Conservation (phyloP, 2,113 vertebrate species). For the Ascaphus truei region DNA sequence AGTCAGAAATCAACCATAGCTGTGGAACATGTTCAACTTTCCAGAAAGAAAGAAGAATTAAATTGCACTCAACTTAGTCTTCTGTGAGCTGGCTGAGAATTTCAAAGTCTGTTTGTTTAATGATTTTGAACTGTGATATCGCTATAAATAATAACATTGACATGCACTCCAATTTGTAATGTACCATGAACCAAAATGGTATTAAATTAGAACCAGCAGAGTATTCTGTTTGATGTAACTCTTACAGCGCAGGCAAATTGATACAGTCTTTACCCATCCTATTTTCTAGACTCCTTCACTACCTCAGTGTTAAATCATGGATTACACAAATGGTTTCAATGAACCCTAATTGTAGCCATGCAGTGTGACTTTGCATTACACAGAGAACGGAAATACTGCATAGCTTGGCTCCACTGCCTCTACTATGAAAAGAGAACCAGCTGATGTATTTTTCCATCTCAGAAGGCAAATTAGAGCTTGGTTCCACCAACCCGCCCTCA, state of each 20-base stretch:
- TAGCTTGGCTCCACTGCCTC: background rate
- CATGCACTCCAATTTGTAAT: conserved; percentile 44
- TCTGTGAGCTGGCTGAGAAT: conserved; percentile 46
- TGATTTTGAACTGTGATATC: conserved; percentile 62
- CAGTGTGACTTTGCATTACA: background rate
- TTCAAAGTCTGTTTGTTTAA: conserved; percentile 61
- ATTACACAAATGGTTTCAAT: conserved; percentile 38
- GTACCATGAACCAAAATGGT: conserved; percentile 39
- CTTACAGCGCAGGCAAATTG: conserved; percentile 27
- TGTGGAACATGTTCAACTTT: conserved; percentile 40
- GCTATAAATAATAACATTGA: conserved; percentile 40
- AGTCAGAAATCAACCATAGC: conserved; percentile 44
- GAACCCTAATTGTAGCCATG: conserved; percentile 35
- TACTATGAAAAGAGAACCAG: background rate
- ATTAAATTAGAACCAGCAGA: conserved; percentile 47
- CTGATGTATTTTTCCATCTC: background rate
- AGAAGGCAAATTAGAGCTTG: conserved; percentile 14
- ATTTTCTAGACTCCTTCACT: background rate
- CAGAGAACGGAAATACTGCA: background rate
- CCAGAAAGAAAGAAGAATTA: conserved; percentile 40
- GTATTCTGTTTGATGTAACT: conserved; percentile 6
- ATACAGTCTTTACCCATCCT: background rate
- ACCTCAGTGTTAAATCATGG: conserved; percentile 16
- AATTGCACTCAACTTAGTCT: conserved; percentile 18
- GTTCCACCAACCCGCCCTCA: background rate